Percentiles rank a stretch among this genome's conserved stretches.
These are phyloP conservation scores for Columba livia DNA, from an alignment of 2,113 vertebrate genomes.

Conservation along the genomic window DNA sequence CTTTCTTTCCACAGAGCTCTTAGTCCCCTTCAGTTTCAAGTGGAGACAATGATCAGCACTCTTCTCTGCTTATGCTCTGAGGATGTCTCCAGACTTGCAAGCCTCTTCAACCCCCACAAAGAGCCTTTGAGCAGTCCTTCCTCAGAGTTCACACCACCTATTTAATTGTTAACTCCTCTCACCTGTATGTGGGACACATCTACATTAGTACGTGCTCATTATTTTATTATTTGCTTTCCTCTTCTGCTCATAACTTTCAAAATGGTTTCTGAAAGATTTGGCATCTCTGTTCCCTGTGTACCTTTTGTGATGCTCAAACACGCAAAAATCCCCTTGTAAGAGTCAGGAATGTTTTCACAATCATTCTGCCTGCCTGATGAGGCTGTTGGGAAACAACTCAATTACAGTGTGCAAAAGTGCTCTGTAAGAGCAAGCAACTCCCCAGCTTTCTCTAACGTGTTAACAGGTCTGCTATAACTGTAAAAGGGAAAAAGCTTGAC, in stretches of 20 bases:
- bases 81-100: neutral
- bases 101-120: neutral
- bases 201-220: neutral
- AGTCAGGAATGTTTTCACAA: neutral
- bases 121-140: neutral
- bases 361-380: neutral
- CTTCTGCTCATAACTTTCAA: neutral
- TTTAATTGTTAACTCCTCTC: neutral
- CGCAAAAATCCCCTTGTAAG: neutral
- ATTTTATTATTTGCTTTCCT: neutral
- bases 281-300: neutral
- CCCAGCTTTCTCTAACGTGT: neutral
- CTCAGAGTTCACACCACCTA: neutral
- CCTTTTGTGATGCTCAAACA: neutral
- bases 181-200: neutral
- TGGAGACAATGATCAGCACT: neutral
- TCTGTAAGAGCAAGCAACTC: neutral
- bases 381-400: neutral
- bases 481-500: conserved; percentile 21
- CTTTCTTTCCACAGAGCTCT: neutral
- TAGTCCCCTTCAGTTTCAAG: neutral
- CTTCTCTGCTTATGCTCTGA: neutral
- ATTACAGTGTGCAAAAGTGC: neutral
- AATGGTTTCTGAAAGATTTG: neutral
- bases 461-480: neutral